Base-by-base conservation (phyloP, 2,797 vertebrate species). In the Poecilia wingei region DNA sequence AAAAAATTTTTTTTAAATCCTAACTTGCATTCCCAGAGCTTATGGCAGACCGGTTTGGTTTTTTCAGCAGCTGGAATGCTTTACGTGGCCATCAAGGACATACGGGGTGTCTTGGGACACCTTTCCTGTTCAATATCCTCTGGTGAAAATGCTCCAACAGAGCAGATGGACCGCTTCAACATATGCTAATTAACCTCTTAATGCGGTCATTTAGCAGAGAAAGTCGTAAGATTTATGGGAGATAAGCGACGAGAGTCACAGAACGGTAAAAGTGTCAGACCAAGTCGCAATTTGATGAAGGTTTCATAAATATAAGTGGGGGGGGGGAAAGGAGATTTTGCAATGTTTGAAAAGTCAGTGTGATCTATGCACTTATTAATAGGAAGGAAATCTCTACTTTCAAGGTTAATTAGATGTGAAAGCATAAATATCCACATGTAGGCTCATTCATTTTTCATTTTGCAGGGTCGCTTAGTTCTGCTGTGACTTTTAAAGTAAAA, bases 101-200 rank as follows among this genome's bases (percentile, higher is more conserved):
- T 85, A 85, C 70, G 81, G 82, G 33, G 20, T 28, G 81, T 71
- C 64, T 72, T 61, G 77, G 61, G 84, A 87, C 45, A 74, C 59
- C 45, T 55, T 53, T 81, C 22, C 79, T 77, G 77, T 83, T 68
- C 82, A 70, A 83, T 64, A 83, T 78, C 77, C 75, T 80, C 74
- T 78, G 74, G 73, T 81, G 75, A 68, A 73, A 46, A 75, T 79
- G 31, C 69, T 78, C 18, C 47, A 18, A 79, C 47, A 71, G 75
- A 85, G 22, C 82, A 86, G 83, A 88, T 90, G 87, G 82, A 33
- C 51, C 1, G 0, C 12, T 53, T 84, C 61, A 47, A 72, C 71
- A 82, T 77, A 79, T 70, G 79, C 82, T 84, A 83, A 90, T 88
- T 86, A 84, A 76, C 72, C 64, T 79, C 51, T 6, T 31, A 70